Conservation (phyloP, 2,113 vertebrate genomes). For the crab-eating macaque (Macaca fascicularis) region DNA sequence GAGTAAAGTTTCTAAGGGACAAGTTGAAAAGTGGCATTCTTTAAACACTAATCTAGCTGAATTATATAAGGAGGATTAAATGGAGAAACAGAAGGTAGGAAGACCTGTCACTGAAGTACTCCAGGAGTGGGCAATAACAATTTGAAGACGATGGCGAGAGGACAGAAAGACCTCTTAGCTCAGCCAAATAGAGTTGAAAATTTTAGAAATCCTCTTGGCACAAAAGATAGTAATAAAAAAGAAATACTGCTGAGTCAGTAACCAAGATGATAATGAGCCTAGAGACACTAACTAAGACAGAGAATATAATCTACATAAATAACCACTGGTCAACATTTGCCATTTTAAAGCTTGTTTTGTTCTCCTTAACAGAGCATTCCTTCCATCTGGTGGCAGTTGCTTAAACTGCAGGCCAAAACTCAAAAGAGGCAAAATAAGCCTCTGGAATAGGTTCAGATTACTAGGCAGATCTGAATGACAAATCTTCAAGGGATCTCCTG, state of each 20-base stretch:
- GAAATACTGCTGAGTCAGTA: background rate
- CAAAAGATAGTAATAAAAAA: background rate
- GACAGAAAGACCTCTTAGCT: background rate
- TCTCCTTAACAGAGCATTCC: constrained; percentile 47
- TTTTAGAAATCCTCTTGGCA: constrained; percentile 1
- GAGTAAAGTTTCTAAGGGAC: background rate
- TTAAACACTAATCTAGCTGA: background rate
- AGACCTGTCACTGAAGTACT: background rate
- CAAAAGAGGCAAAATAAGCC: background rate
- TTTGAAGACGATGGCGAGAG: background rate
- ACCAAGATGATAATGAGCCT: background rate
- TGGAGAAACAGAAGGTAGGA: background rate
- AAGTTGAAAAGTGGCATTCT: constrained; percentile 4
- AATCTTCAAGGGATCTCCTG: background rate
- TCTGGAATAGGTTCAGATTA: background rate
- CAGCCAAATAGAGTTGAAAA: background rate
- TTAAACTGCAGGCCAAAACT: constrained; percentile 65
- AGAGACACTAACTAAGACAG: constrained; percentile 21
- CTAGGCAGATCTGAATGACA: background rate
- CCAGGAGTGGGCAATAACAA: background rate
- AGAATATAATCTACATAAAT: background rate
- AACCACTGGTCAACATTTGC: background rate
- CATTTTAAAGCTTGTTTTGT: constrained; percentile 32
- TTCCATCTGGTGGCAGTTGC: constrained; percentile 65
- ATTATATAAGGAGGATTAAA: background rate